Evolutionary conservation across 1,140 invertebrate genomes (phyloP), one percentile per base, ranked within the genome.

Genomic region (Sycophila sp.): DNA sequence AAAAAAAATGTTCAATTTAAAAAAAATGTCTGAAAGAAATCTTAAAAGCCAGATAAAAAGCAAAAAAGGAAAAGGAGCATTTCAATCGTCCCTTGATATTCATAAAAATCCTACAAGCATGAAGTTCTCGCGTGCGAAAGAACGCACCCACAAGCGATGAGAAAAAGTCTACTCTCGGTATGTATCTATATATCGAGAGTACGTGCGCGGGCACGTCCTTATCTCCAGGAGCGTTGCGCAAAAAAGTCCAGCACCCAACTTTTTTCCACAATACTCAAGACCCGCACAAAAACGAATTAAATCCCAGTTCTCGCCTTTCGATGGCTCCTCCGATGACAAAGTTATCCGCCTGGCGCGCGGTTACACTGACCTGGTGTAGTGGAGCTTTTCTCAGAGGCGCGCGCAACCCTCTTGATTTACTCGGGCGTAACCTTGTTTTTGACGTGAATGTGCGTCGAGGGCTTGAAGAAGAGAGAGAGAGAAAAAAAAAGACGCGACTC

Each of bases 271-370:
- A 47, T 22, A 47, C 38, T 40, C 38, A 3, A 3, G 6, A 5
- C 19, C 15, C 55, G 40, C 32, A 30, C 45, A 51, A 47, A 69
- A 69, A 60, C 32, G 67, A 53, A 62, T 69, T 53, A 69, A 69
- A 62, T 51, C 30, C 30, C n/a, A n/a, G n/a, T n/a, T n/a, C n/a
- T n/a, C n/a, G n/a, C n/a, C n/a, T n/a, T n/a, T n/a, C n/a, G n/a
- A n/a, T n/a, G n/a, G n/a, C n/a, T n/a, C n/a, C n/a, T n/a, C n/a
- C n/a, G n/a, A n/a, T n/a, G 32, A 56, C 49, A 53, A 53, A 53
- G 8, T 53, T 53, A 53, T 53, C 49, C 24, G 26, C 4, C n/a
- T n/a, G n/a, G 42, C 19, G 24, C 42, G 19, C n/a, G 17, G 42
- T 4, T 22, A 47, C 19, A 47, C 17, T 47, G 19, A 47, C 42